Conservation (phyloP, 2,113 vertebrate species). For the Ptyas mucosa region DNA sequence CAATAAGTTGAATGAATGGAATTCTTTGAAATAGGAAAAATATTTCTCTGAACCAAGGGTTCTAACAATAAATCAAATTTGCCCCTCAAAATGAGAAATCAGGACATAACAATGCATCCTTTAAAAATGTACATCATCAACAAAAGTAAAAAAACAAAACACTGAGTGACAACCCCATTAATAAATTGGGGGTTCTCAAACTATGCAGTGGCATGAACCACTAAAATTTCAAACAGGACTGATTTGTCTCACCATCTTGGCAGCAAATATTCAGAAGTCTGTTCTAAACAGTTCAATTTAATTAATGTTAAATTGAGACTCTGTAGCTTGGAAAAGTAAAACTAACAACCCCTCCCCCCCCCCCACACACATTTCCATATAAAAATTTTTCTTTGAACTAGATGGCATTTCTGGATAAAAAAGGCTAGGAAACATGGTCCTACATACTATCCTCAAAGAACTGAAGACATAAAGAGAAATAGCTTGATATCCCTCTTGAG, state of each 20-base stretch:
- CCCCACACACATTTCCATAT: background rate
- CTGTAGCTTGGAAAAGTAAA: background rate
- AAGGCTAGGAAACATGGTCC: background rate
- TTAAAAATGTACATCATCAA: background rate
- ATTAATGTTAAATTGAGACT: background rate
- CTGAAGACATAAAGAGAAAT: background rate
- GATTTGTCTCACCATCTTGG: background rate
- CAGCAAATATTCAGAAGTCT: background rate
- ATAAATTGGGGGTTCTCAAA: background rate
- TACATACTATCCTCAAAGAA: background rate
- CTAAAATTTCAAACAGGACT: background rate
- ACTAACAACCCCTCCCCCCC: too few relatives aligned
- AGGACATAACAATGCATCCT: background rate
- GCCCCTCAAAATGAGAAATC: background rate
- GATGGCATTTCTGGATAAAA: background rate
- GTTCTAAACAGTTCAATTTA: background rate
- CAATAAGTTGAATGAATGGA: conserved; percentile 32
- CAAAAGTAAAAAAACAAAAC: background rate
- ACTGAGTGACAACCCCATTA: background rate
- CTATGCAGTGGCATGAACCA: background rate
- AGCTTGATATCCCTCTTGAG: background rate
- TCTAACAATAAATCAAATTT: background rate
- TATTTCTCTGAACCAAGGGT: conserved; percentile 4
- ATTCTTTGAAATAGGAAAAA: conserved; percentile 29
- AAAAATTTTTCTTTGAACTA: background rate